A percentile compares a stretch with the other conserved stretches of the same genome.
Evolutionary conservation across 2,888 invertebrate species (phyloP).

Genomic region (Mythimna lalbum): DNA sequence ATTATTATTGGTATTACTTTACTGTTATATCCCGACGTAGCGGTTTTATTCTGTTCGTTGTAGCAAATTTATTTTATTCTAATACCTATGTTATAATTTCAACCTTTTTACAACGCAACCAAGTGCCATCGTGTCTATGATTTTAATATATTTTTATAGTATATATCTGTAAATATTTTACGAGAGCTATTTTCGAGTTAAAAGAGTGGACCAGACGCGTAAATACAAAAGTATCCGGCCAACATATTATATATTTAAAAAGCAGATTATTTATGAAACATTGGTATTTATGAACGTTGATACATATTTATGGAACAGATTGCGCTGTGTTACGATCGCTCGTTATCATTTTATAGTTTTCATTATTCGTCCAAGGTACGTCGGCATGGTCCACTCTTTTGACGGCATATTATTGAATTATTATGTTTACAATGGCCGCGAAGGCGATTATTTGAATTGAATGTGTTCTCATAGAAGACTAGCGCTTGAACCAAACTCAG

Average conservation of each 20-base stretch:
- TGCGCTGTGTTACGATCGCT: slow-evolving; percentile 64
- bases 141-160: slow-evolving; percentile 86
- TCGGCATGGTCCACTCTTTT: slow-evolving; percentile 78
- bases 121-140: slow-evolving; percentile 89
- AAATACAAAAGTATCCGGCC: slow-evolving; percentile 83
- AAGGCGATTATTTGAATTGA: slow-evolving; percentile 65
- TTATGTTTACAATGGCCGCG: slow-evolving; percentile 57
- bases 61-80: slow-evolving; percentile 69
- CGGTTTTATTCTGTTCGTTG: slow-evolving; percentile 55
- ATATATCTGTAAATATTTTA: slow-evolving; percentile 84
- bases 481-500: slow-evolving; percentile 77
- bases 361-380: slow-evolving; percentile 77
- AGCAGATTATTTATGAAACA: slow-evolving; percentile 63
- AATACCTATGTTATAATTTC: slow-evolving; percentile 72
- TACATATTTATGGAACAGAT: slow-evolving; percentile 69
- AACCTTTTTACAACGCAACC: slow-evolving; percentile 84
- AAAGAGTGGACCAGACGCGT: slow-evolving; percentile 81
- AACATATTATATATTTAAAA: slow-evolving; percentile 65
- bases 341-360: slow-evolving; percentile 73
- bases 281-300: slow-evolving; percentile 71
- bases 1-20: slow-evolving; percentile 58
- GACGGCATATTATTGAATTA: slow-evolving; percentile 63
- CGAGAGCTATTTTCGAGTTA: slow-evolving; percentile 75
- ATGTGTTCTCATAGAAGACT: slow-evolving; percentile 75
- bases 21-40: slow-evolving; percentile 57